A percentile compares a stretch with the other conserved stretches of the same genome.
Evolutionary conservation across 2,888 invertebrate species (phyloP).

Genomic region (Chydorus sphaericus): DNA sequence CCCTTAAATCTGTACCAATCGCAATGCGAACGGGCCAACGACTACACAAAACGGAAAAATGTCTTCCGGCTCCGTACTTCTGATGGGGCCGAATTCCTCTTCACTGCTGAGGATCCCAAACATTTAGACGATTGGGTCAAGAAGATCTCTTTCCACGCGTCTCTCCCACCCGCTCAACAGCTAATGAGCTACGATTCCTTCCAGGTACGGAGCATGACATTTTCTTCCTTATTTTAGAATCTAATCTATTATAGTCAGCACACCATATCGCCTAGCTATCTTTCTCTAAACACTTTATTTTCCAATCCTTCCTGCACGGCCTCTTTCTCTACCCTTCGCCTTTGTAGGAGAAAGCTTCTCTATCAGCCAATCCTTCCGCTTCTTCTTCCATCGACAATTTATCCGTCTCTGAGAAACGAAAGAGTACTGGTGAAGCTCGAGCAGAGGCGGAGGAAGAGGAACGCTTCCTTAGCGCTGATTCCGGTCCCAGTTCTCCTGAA

Average conservation of each 20-base stretch:
- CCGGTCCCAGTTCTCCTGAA: not conserved
- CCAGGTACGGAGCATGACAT: constrained; percentile 31
- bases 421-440: not conserved
- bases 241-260: not conserved
- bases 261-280: not conserved
- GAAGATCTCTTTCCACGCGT: constrained; percentile 85
- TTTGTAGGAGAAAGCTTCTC: not conserved
- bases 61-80: constrained; percentile 75
- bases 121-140: constrained; percentile 80
- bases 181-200: constrained; percentile 63
- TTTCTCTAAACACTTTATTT: not conserved
- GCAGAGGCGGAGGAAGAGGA: not conserved
- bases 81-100: constrained; percentile 87
- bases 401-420: not conserved
- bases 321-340: not conserved
- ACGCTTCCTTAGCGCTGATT: not conserved
- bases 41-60: constrained; percentile 89
- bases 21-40: constrained; percentile 67
- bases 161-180: constrained; percentile 75
- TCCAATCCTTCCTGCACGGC: not conserved
- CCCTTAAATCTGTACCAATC: constrained; percentile 64
- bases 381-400: not conserved
- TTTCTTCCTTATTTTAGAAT: not conserved
- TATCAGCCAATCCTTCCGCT: constrained; percentile 1
- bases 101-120: constrained; percentile 55